phyloP scores from a whole-genome alignment of 2,797 vertebrate genomes.

The Melanotaenia pygmaea region DNA sequence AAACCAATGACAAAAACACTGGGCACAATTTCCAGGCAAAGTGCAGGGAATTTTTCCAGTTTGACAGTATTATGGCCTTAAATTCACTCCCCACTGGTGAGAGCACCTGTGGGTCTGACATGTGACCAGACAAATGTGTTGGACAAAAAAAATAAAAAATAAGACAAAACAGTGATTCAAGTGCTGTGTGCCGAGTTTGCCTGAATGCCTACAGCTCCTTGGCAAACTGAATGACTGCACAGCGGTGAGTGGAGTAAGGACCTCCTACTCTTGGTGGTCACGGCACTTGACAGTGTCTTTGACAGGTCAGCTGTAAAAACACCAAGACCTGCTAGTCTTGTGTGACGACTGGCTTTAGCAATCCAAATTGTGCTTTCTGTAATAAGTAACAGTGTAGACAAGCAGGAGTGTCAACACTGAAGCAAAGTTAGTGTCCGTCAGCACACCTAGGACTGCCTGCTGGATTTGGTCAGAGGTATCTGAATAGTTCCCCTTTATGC shows the following conservation, averaged over 20 bases:
- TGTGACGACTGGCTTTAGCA: slow-evolving; percentile 56
- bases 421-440: slow-evolving; percentile 57
- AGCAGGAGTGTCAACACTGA: slow-evolving; percentile 55
- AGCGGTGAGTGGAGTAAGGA: slow-evolving; percentile 38
- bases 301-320: slow-evolving; percentile 50
- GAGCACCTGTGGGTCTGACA: slow-evolving; percentile 29
- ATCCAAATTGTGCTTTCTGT: slow-evolving; percentile 79
- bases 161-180: slow-evolving; percentile 75
- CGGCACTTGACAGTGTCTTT: slow-evolving; percentile 61
- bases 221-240: slow-evolving; percentile 65
- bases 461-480: slow-evolving; percentile 74
- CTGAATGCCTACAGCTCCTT: slow-evolving; percentile 60
- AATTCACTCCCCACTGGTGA: slow-evolving; percentile 43
- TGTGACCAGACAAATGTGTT: slow-evolving; percentile 36
- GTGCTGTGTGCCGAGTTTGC: slow-evolving; percentile 61
- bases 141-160: slow-evolving; percentile 41
- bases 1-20: slow-evolving; percentile 46
- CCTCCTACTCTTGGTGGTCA: slow-evolving; percentile 19
- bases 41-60: slow-evolving; percentile 64
- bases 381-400: slow-evolving; percentile 66
- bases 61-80: slow-evolving; percentile 70
- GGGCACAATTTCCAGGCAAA: slow-evolving; percentile 69
- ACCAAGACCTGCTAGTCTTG: slow-evolving; percentile 46
- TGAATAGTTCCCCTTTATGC: slow-evolving; percentile 59
- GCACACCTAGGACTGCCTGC: slow-evolving; percentile 60